Base-by-base conservation (phyloP, 2,888 invertebrate species). In the Dolomedes plantarius region DNA sequence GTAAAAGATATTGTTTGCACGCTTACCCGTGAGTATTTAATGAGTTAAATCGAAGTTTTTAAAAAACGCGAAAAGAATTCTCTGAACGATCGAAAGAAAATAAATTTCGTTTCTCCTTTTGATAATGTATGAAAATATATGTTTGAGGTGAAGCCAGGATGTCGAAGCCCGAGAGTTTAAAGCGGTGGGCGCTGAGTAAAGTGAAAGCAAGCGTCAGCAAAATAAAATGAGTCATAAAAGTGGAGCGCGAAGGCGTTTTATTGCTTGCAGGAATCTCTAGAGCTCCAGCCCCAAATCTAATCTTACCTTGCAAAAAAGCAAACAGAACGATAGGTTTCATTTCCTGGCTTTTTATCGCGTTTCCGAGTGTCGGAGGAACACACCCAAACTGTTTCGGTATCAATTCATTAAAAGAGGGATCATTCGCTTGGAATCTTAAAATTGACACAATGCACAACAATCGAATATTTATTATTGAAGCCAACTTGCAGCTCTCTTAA, bases 191-290 rank as follows among this genome's bases (percentile, higher is more conserved):
- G 23, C 67, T 32, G 27, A 32, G 67, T 67, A 67, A 19, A n/a
- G 32, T 19, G 65, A 13, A 32, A 32, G 67, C 23, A 27, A 11
- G 67, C 31, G 32, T 29, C 67, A 32, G 67, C 5, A 32, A 67
- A 67, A 67, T 67, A 67, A 67, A 67, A 67, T 67, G 67, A 67
- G 32, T 67, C 67, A 67, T 67, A 67, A 67, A 67, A 67, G 67
- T 67, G 31, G 32, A 32, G 36, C 32, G 32, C n/a, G 67, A 31
- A 36, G 67, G 67, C 23, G 67, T 27, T 67, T 67, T 67, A 67
- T 67, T 32, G 67, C 67, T 32, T 16, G 19, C 29, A 67, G 67
- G 23, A 67, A 36, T 67, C 67, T 67, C 67, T 32, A 19, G 67
- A 67, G 67, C 32, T 19, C 67, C 19, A n/a, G 32, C 28, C 32